phyloP scores from a whole-genome alignment of 35 echinoderm and acorn worm species.

The Ophioderma brevispina region DNA sequence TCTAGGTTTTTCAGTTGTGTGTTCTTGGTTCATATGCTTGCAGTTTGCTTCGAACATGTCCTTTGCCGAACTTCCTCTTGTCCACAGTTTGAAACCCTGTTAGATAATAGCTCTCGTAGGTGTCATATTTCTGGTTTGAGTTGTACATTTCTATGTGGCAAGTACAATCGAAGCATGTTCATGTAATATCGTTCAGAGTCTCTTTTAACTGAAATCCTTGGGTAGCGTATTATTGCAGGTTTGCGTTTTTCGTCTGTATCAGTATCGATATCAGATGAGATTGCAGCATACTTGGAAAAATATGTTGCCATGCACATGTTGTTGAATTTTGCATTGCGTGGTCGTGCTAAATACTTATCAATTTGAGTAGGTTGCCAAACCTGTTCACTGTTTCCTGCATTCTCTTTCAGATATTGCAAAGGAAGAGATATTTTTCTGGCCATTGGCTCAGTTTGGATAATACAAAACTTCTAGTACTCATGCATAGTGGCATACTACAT shows the following conservation, averaged over 20 bases:
- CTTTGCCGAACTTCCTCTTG: conserved; percentile 2
- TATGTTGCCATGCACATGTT: conserved; percentile 60
- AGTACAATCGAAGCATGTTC: conserved; percentile 43
- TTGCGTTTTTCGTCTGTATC: neutral
- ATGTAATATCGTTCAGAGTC: conserved; percentile 42
- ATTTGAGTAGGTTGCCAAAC: conserved; percentile 45
- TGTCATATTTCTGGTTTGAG: conserved; percentile 36
- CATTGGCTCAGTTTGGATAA: conserved; percentile 14
- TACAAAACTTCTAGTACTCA: conserved; percentile 31
- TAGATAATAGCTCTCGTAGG: conserved; percentile 30
- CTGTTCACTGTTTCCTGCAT: conserved; percentile 16
- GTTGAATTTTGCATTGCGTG: conserved; percentile 25
- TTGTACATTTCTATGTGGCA: conserved; percentile 44
- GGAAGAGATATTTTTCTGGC: conserved; percentile 46
- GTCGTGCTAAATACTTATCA: conserved; percentile 60
- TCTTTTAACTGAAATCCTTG: neutral
- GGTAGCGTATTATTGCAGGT: conserved; percentile 44
- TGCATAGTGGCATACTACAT: conserved; percentile 31
- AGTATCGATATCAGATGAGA: neutral
- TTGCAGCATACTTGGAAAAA: conserved; percentile 21
- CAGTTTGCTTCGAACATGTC: conserved; percentile 21
- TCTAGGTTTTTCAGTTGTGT: conserved; percentile 32
- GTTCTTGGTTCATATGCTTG: conserved; percentile 4
- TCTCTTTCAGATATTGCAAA: conserved; percentile 8
- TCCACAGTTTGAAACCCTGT: conserved; percentile 15